Evolutionary conservation across 1,140 invertebrate species (phyloP).

Genomic region (Drosophila pseudoobscura): DNA sequence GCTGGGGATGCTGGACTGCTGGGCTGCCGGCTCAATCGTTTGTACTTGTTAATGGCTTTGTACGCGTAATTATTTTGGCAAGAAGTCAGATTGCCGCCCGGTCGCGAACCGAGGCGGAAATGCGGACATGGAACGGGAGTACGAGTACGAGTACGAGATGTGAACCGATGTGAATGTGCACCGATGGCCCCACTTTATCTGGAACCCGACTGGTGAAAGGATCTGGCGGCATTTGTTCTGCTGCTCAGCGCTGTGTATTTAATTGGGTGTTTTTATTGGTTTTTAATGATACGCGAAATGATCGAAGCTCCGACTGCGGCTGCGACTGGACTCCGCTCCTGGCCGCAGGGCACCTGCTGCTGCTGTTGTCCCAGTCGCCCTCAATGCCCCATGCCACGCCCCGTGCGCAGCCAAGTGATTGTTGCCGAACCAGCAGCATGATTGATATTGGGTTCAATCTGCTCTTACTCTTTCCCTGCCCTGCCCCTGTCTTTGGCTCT

Average conservation of each 20-base stretch:
- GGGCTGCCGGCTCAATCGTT: slow-evolving; percentile 69
- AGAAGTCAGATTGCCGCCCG: slow-evolving; percentile 54
- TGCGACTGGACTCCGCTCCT: slow-evolving; percentile 21
- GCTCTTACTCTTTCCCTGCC: slow-evolving; percentile 43
- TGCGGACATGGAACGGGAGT: slow-evolving; percentile 34
- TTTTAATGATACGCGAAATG: slow-evolving; percentile 82
- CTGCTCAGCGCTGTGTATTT: slow-evolving; percentile 66
- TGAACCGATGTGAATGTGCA: slow-evolving; percentile 36
- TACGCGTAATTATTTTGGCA: slow-evolving; percentile 82
- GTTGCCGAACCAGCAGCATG: slow-evolving; percentile 65
- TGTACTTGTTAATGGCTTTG: slow-evolving; percentile 82
- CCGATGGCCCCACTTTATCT: slow-evolving; percentile 26
- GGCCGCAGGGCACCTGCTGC: slow-evolving; percentile 58
- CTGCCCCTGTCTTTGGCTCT: slow-evolving; percentile 17
- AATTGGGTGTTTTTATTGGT: slow-evolving; percentile 82
- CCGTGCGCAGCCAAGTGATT: slow-evolving; percentile 61
- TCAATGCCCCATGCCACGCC: slow-evolving; percentile 58
- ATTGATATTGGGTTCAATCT: slow-evolving; percentile 77
- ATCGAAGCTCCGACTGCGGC: slow-evolving; percentile 55
- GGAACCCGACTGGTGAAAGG: slow-evolving; percentile 59
- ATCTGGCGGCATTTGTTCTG: slow-evolving; percentile 78
- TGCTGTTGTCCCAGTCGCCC: slow-evolving; percentile 3
- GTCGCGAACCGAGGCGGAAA: slow-evolving; percentile 59
- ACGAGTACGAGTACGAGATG: not conserved
- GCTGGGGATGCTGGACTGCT: no score